These are phyloP conservation scores for Heterodera carotae DNA, from an alignment of 1,140 invertebrate species.

Conservation along the genomic window DNA sequence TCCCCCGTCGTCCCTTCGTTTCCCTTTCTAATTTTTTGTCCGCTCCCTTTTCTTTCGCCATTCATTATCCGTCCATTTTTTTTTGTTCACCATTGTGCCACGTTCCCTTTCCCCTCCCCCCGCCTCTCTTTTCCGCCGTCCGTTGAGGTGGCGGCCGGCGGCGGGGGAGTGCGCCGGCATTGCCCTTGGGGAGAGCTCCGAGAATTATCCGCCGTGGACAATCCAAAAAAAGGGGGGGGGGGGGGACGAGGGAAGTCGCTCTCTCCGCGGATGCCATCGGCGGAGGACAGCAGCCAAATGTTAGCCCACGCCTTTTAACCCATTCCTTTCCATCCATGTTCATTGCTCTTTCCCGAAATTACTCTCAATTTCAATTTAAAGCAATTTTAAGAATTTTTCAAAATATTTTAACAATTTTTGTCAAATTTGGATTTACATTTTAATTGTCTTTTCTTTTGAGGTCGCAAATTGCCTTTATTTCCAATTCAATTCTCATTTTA, in stretches of 20 bases:
- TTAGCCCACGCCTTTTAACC: not conserved
- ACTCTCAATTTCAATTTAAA: too few relatives aligned
- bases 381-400: too few relatives aligned
- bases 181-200: not conserved
- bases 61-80: conserved; percentile 2
- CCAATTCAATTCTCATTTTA: too few relatives aligned
- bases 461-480: too few relatives aligned
- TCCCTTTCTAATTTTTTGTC: not conserved
- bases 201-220: not conserved
- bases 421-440: too few relatives aligned
- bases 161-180: not conserved
- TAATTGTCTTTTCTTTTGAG: too few relatives aligned
- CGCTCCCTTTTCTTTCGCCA: not conserved
- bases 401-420: too few relatives aligned
- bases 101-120: not conserved
- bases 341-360: not conserved
- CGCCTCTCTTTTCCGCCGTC: not conserved
- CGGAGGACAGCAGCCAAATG: not conserved
- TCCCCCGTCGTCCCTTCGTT: not conserved
- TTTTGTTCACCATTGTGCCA: not conserved
- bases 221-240: not conserved
- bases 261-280: not conserved
- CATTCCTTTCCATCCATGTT: not conserved
- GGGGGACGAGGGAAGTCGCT: not conserved
- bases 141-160: not conserved